Conservation (phyloP, 2,888 invertebrate species). For the Tetanocera ferruginea region DNA sequence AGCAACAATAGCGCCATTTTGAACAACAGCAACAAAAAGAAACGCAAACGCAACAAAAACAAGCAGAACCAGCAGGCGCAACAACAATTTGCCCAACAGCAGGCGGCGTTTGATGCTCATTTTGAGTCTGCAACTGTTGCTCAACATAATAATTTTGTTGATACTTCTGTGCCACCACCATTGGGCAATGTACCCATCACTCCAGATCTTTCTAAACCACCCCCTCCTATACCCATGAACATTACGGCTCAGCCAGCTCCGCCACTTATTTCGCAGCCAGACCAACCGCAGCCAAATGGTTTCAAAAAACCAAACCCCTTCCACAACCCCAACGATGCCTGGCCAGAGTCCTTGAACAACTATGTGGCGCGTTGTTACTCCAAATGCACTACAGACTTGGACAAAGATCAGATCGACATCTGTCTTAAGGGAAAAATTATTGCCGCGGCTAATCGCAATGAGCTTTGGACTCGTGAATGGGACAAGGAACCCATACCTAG, state of each 20-base stretch:
- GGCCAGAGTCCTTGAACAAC: constrained; percentile 84
- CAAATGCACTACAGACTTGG: constrained; percentile 87
- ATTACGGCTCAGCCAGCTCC: constrained; percentile 13
- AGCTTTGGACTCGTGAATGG: constrained; percentile 94
- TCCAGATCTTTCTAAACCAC: constrained; percentile 63
- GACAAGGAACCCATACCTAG: constrained; percentile 92
- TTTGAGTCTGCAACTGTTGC: constrained; percentile 43
- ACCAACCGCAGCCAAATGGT: constrained; percentile 27
- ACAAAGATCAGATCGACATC: constrained; percentile 94
- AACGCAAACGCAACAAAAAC: constrained; percentile 78
- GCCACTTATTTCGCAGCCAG: constrained; percentile 30
- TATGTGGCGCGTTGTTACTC: constrained; percentile 95
- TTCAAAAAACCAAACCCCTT: constrained; percentile 68
- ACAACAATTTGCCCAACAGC: constrained; percentile 59
- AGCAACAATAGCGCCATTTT: constrained; percentile 38
- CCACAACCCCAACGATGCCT: constrained; percentile 76
- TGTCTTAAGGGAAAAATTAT: constrained; percentile 95
- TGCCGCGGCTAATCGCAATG: constrained; percentile 88
- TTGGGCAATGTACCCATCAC: constrained; percentile 50
- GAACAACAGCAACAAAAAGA: constrained; percentile 74
- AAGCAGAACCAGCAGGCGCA: constrained; percentile 63
- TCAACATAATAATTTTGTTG: constrained; percentile 42
- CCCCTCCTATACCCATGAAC: constrained; percentile 60
- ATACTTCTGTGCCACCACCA: constrained; percentile 68
- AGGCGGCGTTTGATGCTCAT: constrained; percentile 51